Base-by-base conservation (phyloP, 2,888 invertebrate genomes). In the Polietes domitor region DNA sequence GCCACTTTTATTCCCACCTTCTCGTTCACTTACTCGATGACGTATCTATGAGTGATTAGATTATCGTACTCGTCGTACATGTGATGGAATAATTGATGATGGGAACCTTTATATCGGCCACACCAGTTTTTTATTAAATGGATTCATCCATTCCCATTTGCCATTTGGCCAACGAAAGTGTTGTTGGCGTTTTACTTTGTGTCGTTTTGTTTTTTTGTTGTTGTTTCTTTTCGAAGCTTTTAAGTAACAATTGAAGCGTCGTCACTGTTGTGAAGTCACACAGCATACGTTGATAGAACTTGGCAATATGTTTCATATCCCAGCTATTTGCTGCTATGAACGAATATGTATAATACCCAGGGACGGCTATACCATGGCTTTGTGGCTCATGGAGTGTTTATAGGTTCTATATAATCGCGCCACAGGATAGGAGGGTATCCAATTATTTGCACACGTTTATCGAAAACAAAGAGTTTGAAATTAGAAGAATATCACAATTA, bases 41-140 rank as follows among this genome's bases (percentile, higher is more conserved):
- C 79, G 65, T 77, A 41, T 50, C 32, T 26, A 68, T 61, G 47
- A 70, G 58, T 17, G 53, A 21, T 19, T 26, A 58, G n/a, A 61
- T 19, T 21, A 55, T 55, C 19, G 21, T 55, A 21, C 61, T n/a
- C 61, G 28, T 72, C n/a, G 61, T 9, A 41, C 78, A 73, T 78
- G 78, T 76, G 26, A 17, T 73, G 63, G 68, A 74, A 81, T 84
- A 81, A 81, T 84, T 81, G 72, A 84, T 84, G 71, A 41, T 84
- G 80, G 72, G 75, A 70, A 76, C n/a, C 53, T 63, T 72, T 63
- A 71, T 75, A 74, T 70, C 73, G 43, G 10, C 72, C 37, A 37
- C 71, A 75, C 28, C 17, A 68, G 71, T 47, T 65, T 70, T 65
- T 21, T 41, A 73, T 61, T 76, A 68, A 72, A 73, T 53, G 26